phyloP scores from a whole-genome alignment of 2,113 vertebrate genomes.

The Asarcornis scutulata region DNA sequence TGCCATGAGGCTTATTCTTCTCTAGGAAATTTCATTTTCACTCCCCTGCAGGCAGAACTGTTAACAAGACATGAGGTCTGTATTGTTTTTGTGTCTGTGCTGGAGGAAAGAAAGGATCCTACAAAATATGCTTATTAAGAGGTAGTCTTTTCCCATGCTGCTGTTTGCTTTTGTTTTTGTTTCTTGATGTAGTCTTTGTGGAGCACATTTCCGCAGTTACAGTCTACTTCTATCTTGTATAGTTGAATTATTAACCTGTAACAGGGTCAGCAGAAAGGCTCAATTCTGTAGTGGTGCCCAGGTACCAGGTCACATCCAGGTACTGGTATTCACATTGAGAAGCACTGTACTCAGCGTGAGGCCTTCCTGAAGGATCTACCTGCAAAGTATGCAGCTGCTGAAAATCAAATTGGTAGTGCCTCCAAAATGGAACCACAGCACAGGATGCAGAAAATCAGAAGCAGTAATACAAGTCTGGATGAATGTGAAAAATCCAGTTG shows the following conservation, averaged over 20 bases:
- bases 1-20: slow-evolving; percentile 17
- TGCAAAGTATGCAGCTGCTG: background rate
- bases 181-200: background rate
- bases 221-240: background rate
- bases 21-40: slow-evolving; percentile 26
- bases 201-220: background rate
- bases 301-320: background rate
- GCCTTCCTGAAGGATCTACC: background rate
- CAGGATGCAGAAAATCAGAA: background rate
- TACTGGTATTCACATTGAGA: background rate
- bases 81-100: slow-evolving; percentile 46
- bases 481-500: background rate
- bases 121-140: slow-evolving; percentile 31
- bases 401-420: background rate
- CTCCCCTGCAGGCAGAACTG: slow-evolving; percentile 34
- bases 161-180: background rate
- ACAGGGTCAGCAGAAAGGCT: background rate
- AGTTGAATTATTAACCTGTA: background rate
- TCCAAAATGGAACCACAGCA: background rate
- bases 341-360: background rate
- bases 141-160: background rate
- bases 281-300: background rate
- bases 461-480: background rate
- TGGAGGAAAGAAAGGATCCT: slow-evolving; percentile 42
- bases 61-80: slow-evolving; percentile 42